Percentiles rank a stretch among this genome's conserved stretches.
phyloP scores from a whole-genome alignment of 2,113 vertebrate species.

The Melospiza melodia region DNA sequence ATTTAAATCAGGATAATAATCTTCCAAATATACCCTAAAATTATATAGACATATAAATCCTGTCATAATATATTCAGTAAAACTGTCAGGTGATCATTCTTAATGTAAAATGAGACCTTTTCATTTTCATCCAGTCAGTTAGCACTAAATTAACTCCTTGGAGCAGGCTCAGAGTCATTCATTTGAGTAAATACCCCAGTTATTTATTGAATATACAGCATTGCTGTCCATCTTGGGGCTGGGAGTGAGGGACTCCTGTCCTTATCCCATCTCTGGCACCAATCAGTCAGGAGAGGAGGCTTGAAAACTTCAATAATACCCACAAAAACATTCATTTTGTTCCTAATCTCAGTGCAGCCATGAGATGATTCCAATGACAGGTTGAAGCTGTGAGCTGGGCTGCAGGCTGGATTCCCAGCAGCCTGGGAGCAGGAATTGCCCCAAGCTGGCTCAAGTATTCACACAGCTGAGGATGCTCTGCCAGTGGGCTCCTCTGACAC shows the following conservation, averaged over 20 bases:
- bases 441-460: accelerated
- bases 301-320: neutral
- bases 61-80: slow-evolving; percentile 63
- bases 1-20: slow-evolving; percentile 67
- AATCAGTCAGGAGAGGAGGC: neutral
- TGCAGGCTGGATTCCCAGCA: neutral
- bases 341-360: neutral
- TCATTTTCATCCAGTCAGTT: slow-evolving; percentile 65
- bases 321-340: neutral
- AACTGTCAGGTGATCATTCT: slow-evolving; percentile 68
- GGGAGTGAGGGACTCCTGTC: neutral
- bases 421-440: neutral
- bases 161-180: slow-evolving; percentile 45
- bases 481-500: neutral
- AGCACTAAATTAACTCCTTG: slow-evolving; percentile 64
- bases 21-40: slow-evolving; percentile 64
- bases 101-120: slow-evolving; percentile 67
- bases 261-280: neutral
- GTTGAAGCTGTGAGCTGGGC: neutral
- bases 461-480: neutral
- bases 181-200: slow-evolving; percentile 42
- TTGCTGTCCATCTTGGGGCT: neutral
- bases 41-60: slow-evolving; percentile 64
- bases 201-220: slow-evolving; percentile 45
- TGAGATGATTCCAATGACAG: neutral